Evolutionary conservation across 2,113 vertebrate species (phyloP), one percentile per base, ranked within the genome.

Genomic region (Tyrannus savana): DNA sequence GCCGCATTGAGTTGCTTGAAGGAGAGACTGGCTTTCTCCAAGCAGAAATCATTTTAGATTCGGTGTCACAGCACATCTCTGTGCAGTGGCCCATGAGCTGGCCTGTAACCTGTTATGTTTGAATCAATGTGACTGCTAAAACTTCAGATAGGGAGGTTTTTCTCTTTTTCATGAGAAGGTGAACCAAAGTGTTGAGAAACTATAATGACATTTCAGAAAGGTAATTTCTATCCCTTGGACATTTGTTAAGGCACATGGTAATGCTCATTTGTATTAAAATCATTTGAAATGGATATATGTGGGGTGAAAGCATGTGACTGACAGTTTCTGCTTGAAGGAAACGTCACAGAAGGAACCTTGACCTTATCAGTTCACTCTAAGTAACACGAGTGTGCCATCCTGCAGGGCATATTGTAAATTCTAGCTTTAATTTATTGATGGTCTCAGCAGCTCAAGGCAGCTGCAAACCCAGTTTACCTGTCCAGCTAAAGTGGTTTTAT

Each of bases 401-500:
- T 75, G 52, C 16, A 68, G 58, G 0, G 3, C 41, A 27, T 35
- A n/a, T 19, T 68, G 31, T 64, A 87, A 86, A 93, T 86, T 81
- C 72, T 59, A 23, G 42, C 44, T 84, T 67, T 93, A 86, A 95
- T 84, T 89, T 90, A 92, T 11, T 60, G 52, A 80, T 18, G 81
- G 60, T 28, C 76, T 90, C 47, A 87, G 82, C 44, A 78, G 56
- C 56, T 94, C 86, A 92, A 96, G 83, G 73, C 73, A 92, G 76
- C 64, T 63, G 31, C 49, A 90, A 93, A 88, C 12, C 17, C 47
- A 67, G 84, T 91, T 90, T 80, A 88, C 35, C 60, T 49, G 42
- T 92, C 83, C 79, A 86, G 72, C 78, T 90, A 84, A 96, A 93
- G 52, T n/a, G 49, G 30, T 83, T 94, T 96, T 90, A 87, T 49